Evolutionary conservation across 2,113 vertebrate species (phyloP), one percentile per base, ranked within the genome.

Genomic region (Notarius lentiginosus): DNA sequence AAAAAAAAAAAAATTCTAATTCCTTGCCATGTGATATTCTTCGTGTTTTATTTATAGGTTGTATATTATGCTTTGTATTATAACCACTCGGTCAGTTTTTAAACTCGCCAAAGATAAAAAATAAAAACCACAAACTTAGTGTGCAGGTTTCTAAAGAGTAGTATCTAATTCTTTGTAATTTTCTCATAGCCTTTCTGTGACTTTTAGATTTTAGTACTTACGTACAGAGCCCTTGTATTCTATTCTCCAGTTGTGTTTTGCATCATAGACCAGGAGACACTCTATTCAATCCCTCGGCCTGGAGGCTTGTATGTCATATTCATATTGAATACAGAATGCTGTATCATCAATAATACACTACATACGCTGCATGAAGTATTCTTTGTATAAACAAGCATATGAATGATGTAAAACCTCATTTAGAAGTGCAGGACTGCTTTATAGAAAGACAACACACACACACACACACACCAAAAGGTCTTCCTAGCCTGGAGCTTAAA

Each of bases 401-500:
- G 4, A 22, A 70, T 70, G 70, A 34, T 83, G n/a, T 12, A 66
- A 51, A 82, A 18, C 41, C 60, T 82, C 80, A 65, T 76, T 53
- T 11, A 76, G 24, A 63, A 68, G 63, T 53, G n/a, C 82, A 83
- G 49, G n/a, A 58, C 12, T 58, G 53, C 18, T 75, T 58, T 34
- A 15, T 27, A 60, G 30, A 60, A 84, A 60, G 53, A 79, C 51
- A 79, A 86, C 77, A 83, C 84, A 80, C 75, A 81, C 30, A 70
- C 65, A 86, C 17, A 34, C 76, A 88, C 41, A 79, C 56, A 72
- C 51, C 34, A 18, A 84, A 80, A 84, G 72, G 51, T 53, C 60
- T 51, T 5, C 75, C 63, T 80, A 72, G 51, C 86, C 66, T n/a
- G 34, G 30, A 79, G 89, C 82, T 77, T 79, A 75, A 72, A 82